A percentile compares a stretch with the other conserved stretches of the same genome.
These are phyloP conservation scores for Alectoris magna DNA, from an alignment of 2,797 vertebrate genomes.

Conservation along the genomic window DNA sequence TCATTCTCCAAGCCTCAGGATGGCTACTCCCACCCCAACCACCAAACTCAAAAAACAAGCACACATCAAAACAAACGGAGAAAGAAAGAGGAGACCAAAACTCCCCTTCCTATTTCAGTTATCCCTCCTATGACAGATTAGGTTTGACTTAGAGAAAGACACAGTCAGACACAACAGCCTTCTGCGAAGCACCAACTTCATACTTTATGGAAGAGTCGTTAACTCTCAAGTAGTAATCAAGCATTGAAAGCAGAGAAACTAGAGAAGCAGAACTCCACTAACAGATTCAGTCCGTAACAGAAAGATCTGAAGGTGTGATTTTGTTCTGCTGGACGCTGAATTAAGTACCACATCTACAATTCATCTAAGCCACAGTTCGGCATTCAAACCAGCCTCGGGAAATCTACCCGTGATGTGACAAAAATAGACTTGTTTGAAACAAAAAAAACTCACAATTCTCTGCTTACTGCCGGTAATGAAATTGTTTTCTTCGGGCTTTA, in stretches of 20 bases:
- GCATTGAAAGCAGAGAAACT: background rate
- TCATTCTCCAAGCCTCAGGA: background rate
- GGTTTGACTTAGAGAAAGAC: background rate
- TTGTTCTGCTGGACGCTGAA: background rate
- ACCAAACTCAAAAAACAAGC: background rate
- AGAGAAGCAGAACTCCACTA: background rate
- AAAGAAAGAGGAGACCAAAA: background rate
- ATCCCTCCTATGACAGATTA: background rate
- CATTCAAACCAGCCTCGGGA: background rate
- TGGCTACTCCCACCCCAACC: background rate
- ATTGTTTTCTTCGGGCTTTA: background rate
- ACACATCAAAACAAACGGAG: background rate
- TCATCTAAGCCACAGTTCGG: background rate
- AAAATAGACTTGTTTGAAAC: background rate
- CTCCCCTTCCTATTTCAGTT: background rate
- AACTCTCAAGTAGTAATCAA: background rate
- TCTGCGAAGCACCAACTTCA: background rate
- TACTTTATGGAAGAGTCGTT: background rate
- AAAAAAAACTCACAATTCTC: background rate
- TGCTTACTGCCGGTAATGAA: background rate
- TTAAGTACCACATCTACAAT: background rate
- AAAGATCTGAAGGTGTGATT: background rate
- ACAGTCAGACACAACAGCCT: rapidly evolving
- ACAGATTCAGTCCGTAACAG: background rate
- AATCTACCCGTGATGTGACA: background rate